Base-by-base conservation (phyloP, 2,888 invertebrate species). In the Cistogaster globosa region DNA sequence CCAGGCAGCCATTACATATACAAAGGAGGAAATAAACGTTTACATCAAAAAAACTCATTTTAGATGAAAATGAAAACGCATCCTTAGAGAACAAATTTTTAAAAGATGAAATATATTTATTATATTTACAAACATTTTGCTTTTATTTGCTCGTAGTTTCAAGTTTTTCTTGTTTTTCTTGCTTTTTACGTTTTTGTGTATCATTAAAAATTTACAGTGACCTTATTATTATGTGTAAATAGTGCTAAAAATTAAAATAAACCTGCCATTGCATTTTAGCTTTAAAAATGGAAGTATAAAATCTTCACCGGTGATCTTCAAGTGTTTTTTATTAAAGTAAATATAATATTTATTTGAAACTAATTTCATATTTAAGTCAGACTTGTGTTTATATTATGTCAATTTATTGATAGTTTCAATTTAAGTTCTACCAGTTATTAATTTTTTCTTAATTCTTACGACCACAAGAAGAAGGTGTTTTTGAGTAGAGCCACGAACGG, bases 31-130 rank as follows among this genome's bases (percentile, higher is more conserved):
- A 74, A 71, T 65, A 26, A 57, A 65, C 14, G 48, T 20, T 12
- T 9, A 18, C 8, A 36, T 1, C 0, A 45, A 45, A 42, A 69
- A 42, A 42, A 26, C 26, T 5, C 1, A 7, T 36, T 51, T 78
- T n/a, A 22, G 57, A 72, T 58, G 79, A 67, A 80, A 80, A 67
- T 80, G 65, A 67, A 80, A 79, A 84, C 74, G 79, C 71, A 69
- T 79, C 79, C 74, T 65, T 58, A 58, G 38, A 71, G 76, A 58
- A 11, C 63, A 62, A 32, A 18, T 20, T 53, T 11, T 63, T 82
- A 51, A 32, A 82, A 71, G 74, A 51, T 71, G 62, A 80, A 76
- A 63, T 57, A 62, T 55, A 75, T 75, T 68, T 16, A 68, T 42
- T 53, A 60, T 68, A 62, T 68, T 75, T 75, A 55, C 55, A 60